Percentiles rank a stretch among this genome's conserved stretches.
phyloP scores from a whole-genome alignment of 2,888 invertebrate species.

The Callyntrura guangdongensis region DNA sequence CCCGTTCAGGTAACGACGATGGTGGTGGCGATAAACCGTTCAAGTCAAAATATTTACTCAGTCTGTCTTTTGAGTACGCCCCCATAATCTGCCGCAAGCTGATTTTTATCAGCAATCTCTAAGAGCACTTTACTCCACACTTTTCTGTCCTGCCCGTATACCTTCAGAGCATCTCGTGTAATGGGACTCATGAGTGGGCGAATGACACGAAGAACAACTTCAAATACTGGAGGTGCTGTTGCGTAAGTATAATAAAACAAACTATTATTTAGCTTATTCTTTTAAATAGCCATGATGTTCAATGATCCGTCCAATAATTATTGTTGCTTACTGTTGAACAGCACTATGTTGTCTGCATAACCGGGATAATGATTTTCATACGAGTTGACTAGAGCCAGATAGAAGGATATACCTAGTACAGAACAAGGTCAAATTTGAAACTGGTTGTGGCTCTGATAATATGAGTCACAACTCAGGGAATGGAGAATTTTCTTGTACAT shows the following conservation, averaged over 20 bases:
- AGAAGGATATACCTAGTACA: no score
- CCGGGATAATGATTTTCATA: constrained; percentile 56
- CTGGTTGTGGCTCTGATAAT: background rate
- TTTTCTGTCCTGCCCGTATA: constrained; percentile 66
- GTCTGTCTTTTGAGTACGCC: no score
- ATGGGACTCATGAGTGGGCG: constrained; percentile 67
- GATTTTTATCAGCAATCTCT: constrained; percentile 56
- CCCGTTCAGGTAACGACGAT: no score
- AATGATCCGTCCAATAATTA: no score
- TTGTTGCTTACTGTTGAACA: constrained; percentile 72
- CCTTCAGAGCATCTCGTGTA: constrained; percentile 52
- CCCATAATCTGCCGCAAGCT: constrained; percentile 59
- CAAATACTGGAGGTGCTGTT: constrained; percentile 72
- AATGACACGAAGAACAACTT: constrained; percentile 56
- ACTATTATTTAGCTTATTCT: background rate
- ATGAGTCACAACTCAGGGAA: background rate
- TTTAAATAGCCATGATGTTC: no score
- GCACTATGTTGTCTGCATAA: constrained; percentile 48
- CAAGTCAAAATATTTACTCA: no score
- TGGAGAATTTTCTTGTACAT: no score
- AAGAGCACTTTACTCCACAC: constrained; percentile 55
- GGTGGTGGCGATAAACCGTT: no score
- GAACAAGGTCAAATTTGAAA: no score
- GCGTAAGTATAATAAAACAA: background rate
- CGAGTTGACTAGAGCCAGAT: no score